Conservation (phyloP, 2,888 invertebrate species). For the Mythimna loreyi region DNA sequence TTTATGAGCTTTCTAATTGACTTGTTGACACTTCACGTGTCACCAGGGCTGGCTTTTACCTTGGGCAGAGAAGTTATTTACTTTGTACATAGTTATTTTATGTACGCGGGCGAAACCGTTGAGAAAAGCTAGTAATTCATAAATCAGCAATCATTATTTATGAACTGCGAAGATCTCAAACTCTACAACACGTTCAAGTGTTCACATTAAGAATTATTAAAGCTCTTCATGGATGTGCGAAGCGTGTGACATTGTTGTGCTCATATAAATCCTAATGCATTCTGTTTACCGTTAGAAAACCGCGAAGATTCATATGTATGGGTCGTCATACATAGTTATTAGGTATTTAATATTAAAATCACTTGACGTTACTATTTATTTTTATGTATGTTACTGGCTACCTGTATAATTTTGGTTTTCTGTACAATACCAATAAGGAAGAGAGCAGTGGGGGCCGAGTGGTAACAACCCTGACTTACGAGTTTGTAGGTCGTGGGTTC, state of each 20-base stretch:
- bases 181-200: neutral
- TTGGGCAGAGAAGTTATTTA: no score
- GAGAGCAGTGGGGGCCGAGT: no score
- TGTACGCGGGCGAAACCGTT: no score
- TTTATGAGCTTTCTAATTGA: no score
- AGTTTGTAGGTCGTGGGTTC: no score
- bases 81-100: no score
- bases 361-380: neutral
- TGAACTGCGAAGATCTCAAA: neutral
- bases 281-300: neutral
- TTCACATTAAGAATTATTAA: neutral
- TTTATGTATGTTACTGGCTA: neutral
- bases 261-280: slow-evolving; percentile 16
- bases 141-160: slow-evolving; percentile 11
- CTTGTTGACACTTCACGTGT: no score
- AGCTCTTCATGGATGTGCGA: neutral
- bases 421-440: no score
- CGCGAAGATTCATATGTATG: slow-evolving; percentile 18
- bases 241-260: neutral
- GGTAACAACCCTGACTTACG: no score
- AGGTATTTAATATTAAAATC: slow-evolving; percentile 16
- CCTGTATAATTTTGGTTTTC: no score
- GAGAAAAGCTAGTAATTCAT: no score
- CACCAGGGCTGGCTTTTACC: no score
- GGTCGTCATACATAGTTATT: slow-evolving; percentile 8